Evolutionary conservation across 2,888 invertebrate species (phyloP), one percentile per base, ranked within the genome.

Genomic region (Andrena flavipes): DNA sequence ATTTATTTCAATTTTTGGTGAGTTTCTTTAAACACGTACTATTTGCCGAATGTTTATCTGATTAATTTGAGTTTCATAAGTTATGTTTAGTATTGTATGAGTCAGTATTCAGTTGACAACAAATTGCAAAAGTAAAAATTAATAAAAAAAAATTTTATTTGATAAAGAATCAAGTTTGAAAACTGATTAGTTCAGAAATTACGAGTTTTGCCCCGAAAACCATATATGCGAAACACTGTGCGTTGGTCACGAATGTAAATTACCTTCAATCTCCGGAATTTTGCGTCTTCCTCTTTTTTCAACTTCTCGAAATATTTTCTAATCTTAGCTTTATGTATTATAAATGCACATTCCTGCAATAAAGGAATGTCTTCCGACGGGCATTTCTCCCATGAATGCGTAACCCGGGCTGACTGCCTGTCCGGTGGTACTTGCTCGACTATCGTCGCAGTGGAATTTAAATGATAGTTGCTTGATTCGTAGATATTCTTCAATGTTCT

Each of bases 311-410:
- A 62, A 71, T 93, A 88, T 8, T 87, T 77, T 13, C 67, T 82
- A 59, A 95, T 94, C 26, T 90, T 83, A 10, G 77, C 75, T 80
- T 92, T 90, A 82, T 95, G 90, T 7, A 77, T 72, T 30, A 93
- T 84, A 71, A 90, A 93, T n/a, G 93, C 91, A 10, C 91, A 88
- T 84, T 93, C 93, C 82, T 93, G 92, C 0, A 93, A 78, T 72
- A 93, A 76, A 2, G 85, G 85, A 76, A 93, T 91, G 64, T 92
- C 82, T 30, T 90, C 87, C 3, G 91, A 87, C 1, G 84, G 80
- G 6, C 13, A 10, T 54, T 2, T 33, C 4, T 48, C 30, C 76
- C 71, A 76, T 0, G 29, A 33, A 2, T 5, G 5, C 10, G 1
- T 8, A n/a, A 7, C 13, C 42, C n/a, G 23, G 1, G 5, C 7